phyloP scores from a whole-genome alignment of 2,888 invertebrate species.

The Allacma fusca region DNA sequence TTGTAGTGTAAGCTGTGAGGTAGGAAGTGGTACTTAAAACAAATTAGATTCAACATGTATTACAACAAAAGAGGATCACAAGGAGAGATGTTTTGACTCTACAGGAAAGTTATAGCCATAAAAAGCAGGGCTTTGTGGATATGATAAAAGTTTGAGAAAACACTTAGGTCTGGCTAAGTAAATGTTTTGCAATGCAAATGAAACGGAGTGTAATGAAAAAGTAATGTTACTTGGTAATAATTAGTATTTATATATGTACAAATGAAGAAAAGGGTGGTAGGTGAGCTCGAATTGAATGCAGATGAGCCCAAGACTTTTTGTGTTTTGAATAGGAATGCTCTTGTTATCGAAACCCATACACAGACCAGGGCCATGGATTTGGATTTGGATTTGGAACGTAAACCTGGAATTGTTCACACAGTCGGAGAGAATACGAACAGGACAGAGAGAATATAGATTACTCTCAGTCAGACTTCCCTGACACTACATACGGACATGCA shows the following conservation, averaged over 20 bases:
- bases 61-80: no score
- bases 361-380: background rate
- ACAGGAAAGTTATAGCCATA: no score
- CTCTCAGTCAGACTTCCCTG: background rate
- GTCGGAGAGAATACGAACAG: background rate
- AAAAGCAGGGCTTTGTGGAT: background rate
- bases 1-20: no score
- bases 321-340: slow-evolving; percentile 3
- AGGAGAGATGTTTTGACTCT: no score
- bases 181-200: slow-evolving; percentile 41
- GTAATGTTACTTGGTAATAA: slow-evolving; percentile 39
- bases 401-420: slow-evolving; percentile 16
- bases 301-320: slow-evolving; percentile 29
- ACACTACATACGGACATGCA: no score
- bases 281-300: slow-evolving; percentile 35
- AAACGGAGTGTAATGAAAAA: slow-evolving; percentile 36
- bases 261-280: background rate
- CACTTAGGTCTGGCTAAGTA: slow-evolving; percentile 11
- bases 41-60: no score
- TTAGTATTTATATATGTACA: slow-evolving; percentile 37
- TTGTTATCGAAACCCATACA: background rate
- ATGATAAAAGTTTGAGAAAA: slow-evolving; percentile 3
- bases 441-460: background rate
- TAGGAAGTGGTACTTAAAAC: no score
- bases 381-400: background rate